These are phyloP conservation scores for Pluvialis apricaria DNA, from an alignment of 2,113 vertebrate species.

Conservation along the genomic window DNA sequence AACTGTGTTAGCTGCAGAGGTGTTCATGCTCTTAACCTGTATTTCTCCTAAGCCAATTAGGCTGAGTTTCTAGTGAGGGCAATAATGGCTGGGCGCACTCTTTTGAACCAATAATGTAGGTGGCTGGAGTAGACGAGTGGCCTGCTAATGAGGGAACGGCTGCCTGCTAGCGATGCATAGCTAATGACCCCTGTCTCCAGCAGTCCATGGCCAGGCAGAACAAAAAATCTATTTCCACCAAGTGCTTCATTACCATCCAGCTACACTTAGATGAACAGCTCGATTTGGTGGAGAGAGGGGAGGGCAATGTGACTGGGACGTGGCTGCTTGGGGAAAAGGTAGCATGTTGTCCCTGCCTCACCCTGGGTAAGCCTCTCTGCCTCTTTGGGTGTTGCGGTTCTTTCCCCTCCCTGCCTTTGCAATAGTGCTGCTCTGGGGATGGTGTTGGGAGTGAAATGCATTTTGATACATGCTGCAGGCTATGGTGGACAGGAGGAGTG, in stretches of 20 bases:
- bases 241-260: background rate
- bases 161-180: slow-evolving; percentile 42
- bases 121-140: background rate
- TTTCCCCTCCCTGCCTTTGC: background rate
- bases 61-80: slow-evolving; percentile 12
- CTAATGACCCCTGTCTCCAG: slow-evolving; percentile 22
- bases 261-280: background rate
- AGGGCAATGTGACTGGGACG: background rate
- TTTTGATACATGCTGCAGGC: background rate
- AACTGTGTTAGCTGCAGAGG: background rate
- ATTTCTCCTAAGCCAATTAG: slow-evolving; percentile 36
- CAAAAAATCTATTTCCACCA: slow-evolving; percentile 3
- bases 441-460: background rate
- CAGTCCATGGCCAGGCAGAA: background rate
- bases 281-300: background rate
- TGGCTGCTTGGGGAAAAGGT: background rate
- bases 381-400: background rate
- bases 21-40: slow-evolving; percentile 28
- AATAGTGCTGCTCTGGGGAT: background rate
- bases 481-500: background rate
- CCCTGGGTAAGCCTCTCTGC: background rate
- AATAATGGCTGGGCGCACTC: slow-evolving; percentile 30
- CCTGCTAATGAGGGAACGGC: slow-evolving; percentile 48
- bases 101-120: slow-evolving; percentile 48
- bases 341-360: accelerated